Base-by-base conservation (phyloP, 2,113 vertebrate species). In the Trochalopteron elliotii region DNA sequence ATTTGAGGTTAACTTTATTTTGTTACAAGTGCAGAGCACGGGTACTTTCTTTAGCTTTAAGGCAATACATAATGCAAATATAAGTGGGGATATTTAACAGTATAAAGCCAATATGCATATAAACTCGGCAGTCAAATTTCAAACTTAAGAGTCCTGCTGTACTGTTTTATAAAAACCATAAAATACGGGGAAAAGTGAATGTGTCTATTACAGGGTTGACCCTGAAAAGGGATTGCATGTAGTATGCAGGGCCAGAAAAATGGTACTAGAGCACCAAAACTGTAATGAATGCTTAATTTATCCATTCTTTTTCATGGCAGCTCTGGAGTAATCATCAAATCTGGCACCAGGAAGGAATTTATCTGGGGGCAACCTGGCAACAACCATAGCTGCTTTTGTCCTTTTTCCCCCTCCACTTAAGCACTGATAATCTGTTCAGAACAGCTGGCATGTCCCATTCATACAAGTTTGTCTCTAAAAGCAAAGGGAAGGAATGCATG, bases 131-230 rank as follows among this genome's bases (percentile, higher is more conserved):
- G 23, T 65, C 7, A 42, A 37, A 61, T 53, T 19, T 68, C 19
- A 88, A 60, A 87, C 11, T 13, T 37, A 50, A 50, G 2, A 70
- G 44, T 28, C 18, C 52, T 35, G 6, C 24, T 57, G 49, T n/a
- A 33, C 9, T 12, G 9, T 42, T 93, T 72, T 23, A 70, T 6
- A 80, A 80, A 53, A 50, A 70, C 0, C 15, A 19, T 18, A 56
- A 69, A 27, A 86, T 17, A 49, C 0, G 0, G 2, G 8, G 2
- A 4, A 49, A 83, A 70, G 9, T 27, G 6, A 84, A 12, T 14
- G 17, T 40, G 49, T 84, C 77, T 67, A 7, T 7, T 37, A 50
- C 13, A 31, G 5, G 47, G 13, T 0, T 65, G 28, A 82, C 42
- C n/a, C 42, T 37, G 47, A 27, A 83, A 68, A 31, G 2, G 11